Conservation (phyloP, 2,888 invertebrate genomes). For the Lasioglossum vierecki region DNA sequence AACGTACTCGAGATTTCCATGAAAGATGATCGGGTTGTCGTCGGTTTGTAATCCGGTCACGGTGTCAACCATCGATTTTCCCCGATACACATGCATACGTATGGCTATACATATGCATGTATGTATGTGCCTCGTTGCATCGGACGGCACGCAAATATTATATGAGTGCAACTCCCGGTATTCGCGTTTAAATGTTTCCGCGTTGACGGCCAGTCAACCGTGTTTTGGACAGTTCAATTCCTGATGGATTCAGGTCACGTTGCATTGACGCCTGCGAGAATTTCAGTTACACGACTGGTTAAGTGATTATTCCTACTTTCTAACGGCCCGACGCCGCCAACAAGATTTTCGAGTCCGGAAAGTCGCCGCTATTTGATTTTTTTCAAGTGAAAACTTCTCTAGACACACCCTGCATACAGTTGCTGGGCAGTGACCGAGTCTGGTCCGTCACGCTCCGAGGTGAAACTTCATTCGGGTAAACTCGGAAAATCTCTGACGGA, state of each 20-base stretch:
- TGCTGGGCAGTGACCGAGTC: too few relatives aligned
- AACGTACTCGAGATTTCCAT: neutral
- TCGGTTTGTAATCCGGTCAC: conserved; percentile 25
- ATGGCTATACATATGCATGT: neutral
- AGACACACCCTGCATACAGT: too few relatives aligned
- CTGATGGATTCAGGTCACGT: conserved; percentile 1
- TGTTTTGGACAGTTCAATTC: neutral
- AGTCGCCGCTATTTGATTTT: too few relatives aligned
- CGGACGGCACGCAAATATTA: conserved; percentile 23
- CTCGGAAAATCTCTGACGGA: too few relatives aligned
- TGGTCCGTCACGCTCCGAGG: too few relatives aligned
- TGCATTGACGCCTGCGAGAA: neutral
- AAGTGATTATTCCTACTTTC: neutral
- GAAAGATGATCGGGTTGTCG: conserved; percentile 20
- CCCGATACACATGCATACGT: neutral
- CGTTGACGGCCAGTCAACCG: neutral
- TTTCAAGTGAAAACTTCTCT: too few relatives aligned
- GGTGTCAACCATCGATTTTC: conserved; percentile 31
- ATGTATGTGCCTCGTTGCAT: neutral
- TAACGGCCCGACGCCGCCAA: neutral
- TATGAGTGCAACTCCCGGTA: neutral
- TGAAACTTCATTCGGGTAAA: too few relatives aligned
- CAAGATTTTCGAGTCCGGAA: neutral
- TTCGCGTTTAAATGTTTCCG: conserved; percentile 11
- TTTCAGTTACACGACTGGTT: neutral